Evolutionary conservation across 2,888 invertebrate species (phyloP).

Genomic region (Coenonympha arcania): DNA sequence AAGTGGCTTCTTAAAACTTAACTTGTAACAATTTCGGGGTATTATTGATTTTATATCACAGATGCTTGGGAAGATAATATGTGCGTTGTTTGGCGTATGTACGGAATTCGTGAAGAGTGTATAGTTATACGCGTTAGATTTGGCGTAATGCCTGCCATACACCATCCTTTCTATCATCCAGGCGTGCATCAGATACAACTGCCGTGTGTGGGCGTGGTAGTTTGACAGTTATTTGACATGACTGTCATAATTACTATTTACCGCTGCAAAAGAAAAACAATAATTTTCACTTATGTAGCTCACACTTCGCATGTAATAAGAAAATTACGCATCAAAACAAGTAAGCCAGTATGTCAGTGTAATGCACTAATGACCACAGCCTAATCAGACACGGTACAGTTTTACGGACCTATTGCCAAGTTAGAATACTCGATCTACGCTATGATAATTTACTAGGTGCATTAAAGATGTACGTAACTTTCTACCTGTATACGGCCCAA

Average conservation of each 20-base stretch:
- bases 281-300: background rate
- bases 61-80: background rate
- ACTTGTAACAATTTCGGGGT: constrained; percentile 10
- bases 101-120: too few relatives aligned
- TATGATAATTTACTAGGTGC: background rate
- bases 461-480: background rate
- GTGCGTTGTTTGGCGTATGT: background rate
- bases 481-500: constrained; percentile 1
- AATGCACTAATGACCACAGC: constrained; percentile 9
- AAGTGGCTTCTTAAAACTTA: constrained; percentile 9
- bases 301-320: background rate
- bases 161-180: too few relatives aligned
- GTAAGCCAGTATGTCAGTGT: constrained; percentile 5
- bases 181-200: too few relatives aligned
- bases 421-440: background rate
- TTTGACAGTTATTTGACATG: too few relatives aligned
- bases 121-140: too few relatives aligned
- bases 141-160: too few relatives aligned
- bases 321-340: background rate
- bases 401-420: background rate
- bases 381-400: constrained; percentile 2
- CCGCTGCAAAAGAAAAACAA: background rate
- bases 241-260: background rate
- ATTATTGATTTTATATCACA: background rate
- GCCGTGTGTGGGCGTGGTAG: too few relatives aligned